A percentile compares a stretch with the other conserved stretches of the same genome.
Conservation (phyloP, 2,888 invertebrate species). For the Crepidodera aurea region DNA sequence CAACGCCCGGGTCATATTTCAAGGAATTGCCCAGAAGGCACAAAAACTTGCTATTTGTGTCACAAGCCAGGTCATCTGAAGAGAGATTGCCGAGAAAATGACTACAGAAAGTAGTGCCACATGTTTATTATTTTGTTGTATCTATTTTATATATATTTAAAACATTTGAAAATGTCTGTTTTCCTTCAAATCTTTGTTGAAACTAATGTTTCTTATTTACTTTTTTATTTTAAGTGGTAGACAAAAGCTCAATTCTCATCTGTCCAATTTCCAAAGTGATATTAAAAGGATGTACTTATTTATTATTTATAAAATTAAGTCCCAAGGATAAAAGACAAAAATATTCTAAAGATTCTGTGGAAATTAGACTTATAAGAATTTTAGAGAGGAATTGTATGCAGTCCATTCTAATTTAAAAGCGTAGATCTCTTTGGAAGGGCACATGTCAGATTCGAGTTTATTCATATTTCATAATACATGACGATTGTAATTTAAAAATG, state of each 20-base stretch:
- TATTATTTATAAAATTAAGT: constrained; percentile 20
- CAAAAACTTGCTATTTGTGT: constrained; percentile 92
- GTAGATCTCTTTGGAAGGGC: constrained; percentile 6
- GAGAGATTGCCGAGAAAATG: constrained; percentile 87
- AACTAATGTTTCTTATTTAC: constrained; percentile 37
- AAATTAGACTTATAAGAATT: constrained; percentile 12
- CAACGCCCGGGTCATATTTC: constrained; percentile 93
- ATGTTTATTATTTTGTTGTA: constrained; percentile 42
- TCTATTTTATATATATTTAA: constrained; percentile 39
- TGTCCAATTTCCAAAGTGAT: constrained; percentile 30
- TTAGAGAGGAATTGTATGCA: background rate
- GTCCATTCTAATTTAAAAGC: constrained; percentile 1
- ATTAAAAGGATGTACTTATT: constrained; percentile 24
- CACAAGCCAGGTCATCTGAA: constrained; percentile 91
- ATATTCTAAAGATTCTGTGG: background rate
- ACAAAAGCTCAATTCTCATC: constrained; percentile 18
- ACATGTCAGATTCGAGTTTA: constrained; percentile 15
- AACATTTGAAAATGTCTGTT: constrained; percentile 37
- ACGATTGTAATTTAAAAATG: constrained; percentile 16
- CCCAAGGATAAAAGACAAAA: background rate
- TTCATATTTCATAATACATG: constrained; percentile 11
- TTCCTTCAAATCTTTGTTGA: constrained; percentile 29
- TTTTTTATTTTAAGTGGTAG: constrained; percentile 30
- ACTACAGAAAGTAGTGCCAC: constrained; percentile 66
- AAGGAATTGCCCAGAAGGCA: constrained; percentile 83